These are phyloP conservation scores for Uloborus plumipes DNA, from an alignment of 2,888 invertebrate genomes.

Conservation along the genomic window DNA sequence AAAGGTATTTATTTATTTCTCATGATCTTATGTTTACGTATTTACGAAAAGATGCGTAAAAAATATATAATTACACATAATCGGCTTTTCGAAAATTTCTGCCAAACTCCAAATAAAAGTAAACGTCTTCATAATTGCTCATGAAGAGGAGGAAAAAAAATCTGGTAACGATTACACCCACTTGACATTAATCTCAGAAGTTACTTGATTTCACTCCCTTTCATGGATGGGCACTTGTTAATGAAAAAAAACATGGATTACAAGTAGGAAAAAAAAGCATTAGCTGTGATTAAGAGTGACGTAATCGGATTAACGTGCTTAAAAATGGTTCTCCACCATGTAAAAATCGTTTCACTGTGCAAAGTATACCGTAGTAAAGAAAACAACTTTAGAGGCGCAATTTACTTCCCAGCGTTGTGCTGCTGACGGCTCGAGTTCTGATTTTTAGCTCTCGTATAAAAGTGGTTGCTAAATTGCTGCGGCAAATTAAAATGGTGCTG, in stretches of 20 bases:
- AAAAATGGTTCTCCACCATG: constrained; percentile 6
- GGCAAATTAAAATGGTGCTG: too few relatives aligned
- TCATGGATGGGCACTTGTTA: too few relatives aligned
- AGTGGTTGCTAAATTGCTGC: too few relatives aligned
- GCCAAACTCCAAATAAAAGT: background rate
- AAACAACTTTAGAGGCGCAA: background rate
- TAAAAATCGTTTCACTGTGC: constrained; percentile 26
- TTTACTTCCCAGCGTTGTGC: too few relatives aligned
- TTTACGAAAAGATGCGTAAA: too few relatives aligned
- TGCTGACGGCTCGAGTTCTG: too few relatives aligned
- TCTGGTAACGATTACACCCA: constrained; percentile 9
- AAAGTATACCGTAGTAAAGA: background rate
- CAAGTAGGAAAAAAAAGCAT: constrained; percentile 10
- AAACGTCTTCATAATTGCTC: too few relatives aligned
- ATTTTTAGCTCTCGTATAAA: too few relatives aligned
- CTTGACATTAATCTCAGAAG: constrained; percentile 9
- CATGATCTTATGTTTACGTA: too few relatives aligned
- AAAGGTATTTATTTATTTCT: too few relatives aligned
- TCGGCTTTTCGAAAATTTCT: background rate
- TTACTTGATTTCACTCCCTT: background rate
- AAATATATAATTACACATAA: too few relatives aligned
- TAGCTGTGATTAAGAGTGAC: constrained; percentile 14
- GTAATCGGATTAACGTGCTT: constrained; percentile 21
- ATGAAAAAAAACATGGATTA: constrained; percentile 12
- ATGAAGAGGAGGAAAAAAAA: background rate